Base-by-base conservation (phyloP, 2,113 vertebrate species). In the Scolopax mira region DNA sequence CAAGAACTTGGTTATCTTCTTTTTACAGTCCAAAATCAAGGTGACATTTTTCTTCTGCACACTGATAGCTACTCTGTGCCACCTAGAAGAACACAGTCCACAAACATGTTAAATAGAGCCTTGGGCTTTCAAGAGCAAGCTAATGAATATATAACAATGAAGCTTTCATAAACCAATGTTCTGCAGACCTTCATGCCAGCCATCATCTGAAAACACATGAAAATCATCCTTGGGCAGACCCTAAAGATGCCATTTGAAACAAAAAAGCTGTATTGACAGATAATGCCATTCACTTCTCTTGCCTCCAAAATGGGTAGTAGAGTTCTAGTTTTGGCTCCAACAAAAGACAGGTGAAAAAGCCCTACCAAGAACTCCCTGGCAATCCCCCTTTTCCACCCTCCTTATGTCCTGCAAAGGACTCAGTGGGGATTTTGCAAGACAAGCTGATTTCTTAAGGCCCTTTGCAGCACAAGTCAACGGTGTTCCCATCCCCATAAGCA, bases 21-120 rank as follows among this genome's bases (percentile, higher is more conserved):
- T 99, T 96, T 99, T 99, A 96, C 99, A 99, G 98, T 99, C 99
- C 97, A 99, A 94, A 89, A 99, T 97, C 97, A 99, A 96, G 55
- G 99, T 99, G 97, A 99, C 98, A 3, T 98, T 99, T 95, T 99
- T 99, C 97, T 98, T 98, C 96, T 99, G 98, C 81, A 99, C 97
- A 4, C 99, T 99, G 97, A 99, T 98, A 21, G 99, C 99, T 69
- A 99, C 97, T 60, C 99, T 98, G 96, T 99, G 99, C 99, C 99
- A 99, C 97, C 99, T 99, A 94, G 3, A 55, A 95, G 69, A 25
- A 60, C 30, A 89, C 18, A 73, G 42, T 28, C 70, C 91, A 23
- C 33, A 41, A 3, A 18, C 0, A 21, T 0, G 58, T 96, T 91
- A 94, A 88, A 27, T 23, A 31, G 49, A 41, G 62, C 46, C 48